Evolutionary conservation across 2,797 vertebrate genomes (phyloP), one percentile per base, ranked within the genome.

Genomic region (Poecilia velifera): DNA sequence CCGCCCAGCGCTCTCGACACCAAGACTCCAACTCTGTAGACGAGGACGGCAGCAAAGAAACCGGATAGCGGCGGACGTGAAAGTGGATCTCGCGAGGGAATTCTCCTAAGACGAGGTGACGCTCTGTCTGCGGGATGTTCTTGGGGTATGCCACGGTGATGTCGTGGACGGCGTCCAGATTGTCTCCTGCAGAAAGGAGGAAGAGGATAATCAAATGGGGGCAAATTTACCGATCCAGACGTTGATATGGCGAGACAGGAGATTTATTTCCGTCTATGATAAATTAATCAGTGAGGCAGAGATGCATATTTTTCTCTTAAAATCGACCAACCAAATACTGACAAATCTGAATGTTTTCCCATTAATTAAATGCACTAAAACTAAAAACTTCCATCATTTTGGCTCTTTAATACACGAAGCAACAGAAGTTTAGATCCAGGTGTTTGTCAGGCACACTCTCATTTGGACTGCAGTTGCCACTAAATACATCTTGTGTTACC

Each of bases 11-110:
- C 4, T 96, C 93, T 57, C 94, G 96, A 94, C 98, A 99, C 98
- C 98, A 99, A 13, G 95, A 92, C 90, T 98, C 96, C 55, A 99
- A 95, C 46, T 94, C 96, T 5, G 96, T 93, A 68, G 93, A 87
- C 0, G 95, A 92, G 1, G 76, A 0, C 6, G 98, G 98, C 62
- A 99, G 96, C 0, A 92, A 82, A 4, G 94, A 87, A n/a, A 96
- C 92, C 0, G 97, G 93, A 71, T 97, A 97, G 31, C 98, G 96
- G 49, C 78, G 95, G 83, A 99, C 94, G 0, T 99, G 97, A 91
- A 99, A 99, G 94, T 99, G 98, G 89, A 99, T 99, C 93, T 99
- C 98, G 0, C 94, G 95, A 0, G 98, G 98, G 82, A 99, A 99
- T 81, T 95, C 93, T 3, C 98, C 98, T 0, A 92, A 89, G 74